Evolutionary conservation across 2,888 invertebrate genomes (phyloP), one percentile per base, ranked within the genome.

Genomic region (Macrosoma leucophasiata): DNA sequence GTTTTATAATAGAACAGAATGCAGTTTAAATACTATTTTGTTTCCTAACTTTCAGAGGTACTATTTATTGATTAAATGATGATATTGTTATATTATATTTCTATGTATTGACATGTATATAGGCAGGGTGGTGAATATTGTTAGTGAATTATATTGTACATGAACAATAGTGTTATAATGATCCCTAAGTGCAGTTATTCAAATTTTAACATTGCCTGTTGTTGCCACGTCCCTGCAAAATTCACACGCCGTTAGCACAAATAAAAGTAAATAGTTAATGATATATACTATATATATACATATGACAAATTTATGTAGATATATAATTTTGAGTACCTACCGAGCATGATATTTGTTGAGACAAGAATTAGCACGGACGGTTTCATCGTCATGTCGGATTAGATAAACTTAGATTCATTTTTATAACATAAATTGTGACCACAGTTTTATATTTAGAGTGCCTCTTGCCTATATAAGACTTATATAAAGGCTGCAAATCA

Each of bases 381-480:
- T 67, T 68, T 67, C 62, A 70, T 64, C n/a, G n/a, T n/a, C n/a
- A 62, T 68, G 64, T 76, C 76, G 62, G 66, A 66, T 72, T 77
- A 76, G 76, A 58, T 71, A 64, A 60, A 53, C 45, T 74, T 81
- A 79, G 78, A 71, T 72, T 74, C 71, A 65, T 79, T 82, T 77
- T 78, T 78, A 70, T 76, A 73, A 66, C 58, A 67, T 72, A 64
- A 76, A 84, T 82, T 82, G 82, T 81, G 85, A 85, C 85, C 84
- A 85, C 85, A 71, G 77, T 85, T 85, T 85, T 86, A 86, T 86
- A 86, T 86, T 84, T 86, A 84, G 87, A 87, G 87, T 87, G 87
- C 87, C 87, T 87, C 86, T 86, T 86, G 84, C 85, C 85, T 85
- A 69, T 81, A 82, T 76, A 84, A 85, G 85, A 85, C 84, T 85